Evolutionary conservation across 2,797 vertebrate species (phyloP).

Genomic region (Lepus oiostolus): DNA sequence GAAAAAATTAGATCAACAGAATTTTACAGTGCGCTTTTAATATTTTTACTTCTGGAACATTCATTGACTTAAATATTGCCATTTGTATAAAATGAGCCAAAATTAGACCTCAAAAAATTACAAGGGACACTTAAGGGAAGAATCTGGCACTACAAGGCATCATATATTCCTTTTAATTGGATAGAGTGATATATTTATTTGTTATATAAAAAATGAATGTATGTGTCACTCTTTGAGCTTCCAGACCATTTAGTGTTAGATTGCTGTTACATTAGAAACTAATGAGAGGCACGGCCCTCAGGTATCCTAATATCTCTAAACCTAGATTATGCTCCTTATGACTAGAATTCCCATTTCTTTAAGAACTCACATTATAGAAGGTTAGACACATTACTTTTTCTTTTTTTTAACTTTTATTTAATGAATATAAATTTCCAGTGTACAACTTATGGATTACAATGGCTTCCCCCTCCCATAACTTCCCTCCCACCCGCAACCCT

Average conservation of each 20-base stretch:
- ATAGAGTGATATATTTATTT: constrained; percentile 10
- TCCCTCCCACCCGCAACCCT: no score
- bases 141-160: not conserved
- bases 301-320: not conserved
- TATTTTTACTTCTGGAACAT: constrained; percentile 7
- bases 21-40: not conserved
- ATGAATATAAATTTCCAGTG: no score
- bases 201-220: constrained; percentile 11
- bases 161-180: not conserved
- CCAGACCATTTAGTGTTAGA: not conserved
- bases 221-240: not conserved
- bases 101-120: constrained; percentile 38
- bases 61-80: constrained; percentile 37
- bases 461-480: no score
- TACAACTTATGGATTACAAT: no score
- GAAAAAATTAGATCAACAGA: constrained; percentile 17
- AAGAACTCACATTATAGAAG: not conserved
- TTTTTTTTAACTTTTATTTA: not conserved
- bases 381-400: constrained; percentile 44
- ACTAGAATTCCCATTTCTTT: not conserved
- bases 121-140: not conserved
- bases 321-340: not conserved
- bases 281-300: not conserved
- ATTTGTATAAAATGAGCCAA: constrained; percentile 51
- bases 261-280: not conserved